Evolutionary conservation across 1,140 invertebrate genomes (phyloP).

Genomic region (Trypoxylus dichotomus): DNA sequence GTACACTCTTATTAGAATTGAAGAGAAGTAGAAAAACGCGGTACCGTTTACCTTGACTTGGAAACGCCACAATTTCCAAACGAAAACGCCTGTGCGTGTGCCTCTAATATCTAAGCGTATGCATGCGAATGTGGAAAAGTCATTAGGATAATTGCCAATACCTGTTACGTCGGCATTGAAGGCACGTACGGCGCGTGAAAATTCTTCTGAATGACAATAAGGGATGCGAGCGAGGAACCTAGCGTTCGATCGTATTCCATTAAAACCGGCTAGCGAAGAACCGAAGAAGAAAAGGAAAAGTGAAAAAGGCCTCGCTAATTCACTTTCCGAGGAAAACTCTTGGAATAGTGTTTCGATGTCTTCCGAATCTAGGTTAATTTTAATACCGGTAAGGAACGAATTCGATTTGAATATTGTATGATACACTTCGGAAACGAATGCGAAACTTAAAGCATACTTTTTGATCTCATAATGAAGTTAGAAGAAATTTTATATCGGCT

Average conservation of each 20-base stretch:
- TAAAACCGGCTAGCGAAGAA: not conserved
- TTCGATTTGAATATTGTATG: too few relatives aligned
- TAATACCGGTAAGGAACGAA: too few relatives aligned
- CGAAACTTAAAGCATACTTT: too few relatives aligned
- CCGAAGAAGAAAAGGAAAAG: not conserved
- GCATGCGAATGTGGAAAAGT: not conserved
- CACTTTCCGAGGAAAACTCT: not conserved
- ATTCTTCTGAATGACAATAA: not conserved
- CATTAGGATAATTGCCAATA: slow-evolving; percentile 13
- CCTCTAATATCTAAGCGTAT: not conserved
- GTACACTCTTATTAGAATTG: not conserved
- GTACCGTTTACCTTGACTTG: slow-evolving; percentile 15
- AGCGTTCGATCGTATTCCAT: not conserved
- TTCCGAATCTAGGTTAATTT: too few relatives aligned
- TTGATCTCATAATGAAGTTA: too few relatives aligned
- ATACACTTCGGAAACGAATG: too few relatives aligned
- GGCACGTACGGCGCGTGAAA: not conserved
- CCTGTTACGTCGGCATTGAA: not conserved
- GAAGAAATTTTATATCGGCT: too few relatives aligned
- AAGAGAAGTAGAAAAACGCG: not conserved
- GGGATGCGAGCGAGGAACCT: not conserved
- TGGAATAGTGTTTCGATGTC: not conserved
- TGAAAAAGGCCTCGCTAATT: not conserved
- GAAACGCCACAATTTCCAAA: slow-evolving; percentile 8
- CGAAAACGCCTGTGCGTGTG: not conserved